phyloP scores from a whole-genome alignment of 2,113 vertebrate genomes.

The Turdus rufiventris region DNA sequence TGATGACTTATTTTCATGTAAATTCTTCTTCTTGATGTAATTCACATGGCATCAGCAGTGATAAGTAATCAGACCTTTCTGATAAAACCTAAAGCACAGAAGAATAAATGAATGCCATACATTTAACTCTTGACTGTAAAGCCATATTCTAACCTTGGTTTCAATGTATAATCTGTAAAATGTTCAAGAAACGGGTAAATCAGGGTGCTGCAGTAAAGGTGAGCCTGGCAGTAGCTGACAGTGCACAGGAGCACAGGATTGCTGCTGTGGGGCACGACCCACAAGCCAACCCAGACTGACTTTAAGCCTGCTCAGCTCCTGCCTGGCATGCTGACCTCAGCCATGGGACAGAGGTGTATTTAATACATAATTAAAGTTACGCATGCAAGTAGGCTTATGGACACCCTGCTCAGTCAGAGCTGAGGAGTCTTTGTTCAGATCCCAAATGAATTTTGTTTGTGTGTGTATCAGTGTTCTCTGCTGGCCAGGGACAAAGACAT shows the following conservation, averaged over 20 bases:
- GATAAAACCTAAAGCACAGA: constrained; percentile 37
- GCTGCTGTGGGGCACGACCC: background rate
- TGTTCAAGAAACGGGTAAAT: fast-evolving
- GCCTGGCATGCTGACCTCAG: background rate
- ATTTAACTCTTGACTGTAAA: constrained; percentile 31
- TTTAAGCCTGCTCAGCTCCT: background rate
- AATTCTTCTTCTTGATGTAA: constrained; percentile 55
- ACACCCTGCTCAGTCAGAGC: background rate
- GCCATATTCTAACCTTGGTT: background rate
- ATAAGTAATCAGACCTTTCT: constrained; percentile 62
- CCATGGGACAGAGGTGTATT: background rate
- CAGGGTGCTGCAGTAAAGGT: background rate
- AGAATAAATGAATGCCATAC: background rate
- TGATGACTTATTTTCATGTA: constrained; percentile 68
- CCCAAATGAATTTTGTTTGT: constrained; percentile 46
- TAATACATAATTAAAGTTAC: background rate
- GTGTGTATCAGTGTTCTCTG: constrained; percentile 11
- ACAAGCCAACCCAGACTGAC: background rate
- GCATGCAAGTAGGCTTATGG: background rate
- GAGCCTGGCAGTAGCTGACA: background rate
- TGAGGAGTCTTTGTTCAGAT: constrained; percentile 12
- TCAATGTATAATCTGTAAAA: background rate
- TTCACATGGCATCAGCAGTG: constrained; percentile 50
- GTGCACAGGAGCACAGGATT: background rate
- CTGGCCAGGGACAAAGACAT: constrained; percentile 26